Percentiles rank a stretch among this genome's conserved stretches.
These are phyloP conservation scores for Drosophila maculinotata DNA, from an alignment of 2,888 invertebrate genomes.

Conservation along the genomic window DNA sequence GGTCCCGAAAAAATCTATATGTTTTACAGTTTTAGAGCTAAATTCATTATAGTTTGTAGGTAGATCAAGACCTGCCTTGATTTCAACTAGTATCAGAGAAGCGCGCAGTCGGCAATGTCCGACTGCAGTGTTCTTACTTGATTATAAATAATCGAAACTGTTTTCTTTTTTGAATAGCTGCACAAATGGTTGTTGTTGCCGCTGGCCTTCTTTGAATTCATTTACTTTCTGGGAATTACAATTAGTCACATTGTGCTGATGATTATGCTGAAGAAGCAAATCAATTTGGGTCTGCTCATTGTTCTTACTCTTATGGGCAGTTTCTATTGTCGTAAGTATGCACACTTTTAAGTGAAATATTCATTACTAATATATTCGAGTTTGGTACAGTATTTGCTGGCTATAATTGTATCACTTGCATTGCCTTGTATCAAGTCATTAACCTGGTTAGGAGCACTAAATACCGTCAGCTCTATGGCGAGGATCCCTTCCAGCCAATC, in stretches of 20 bases:
- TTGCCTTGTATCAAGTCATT: conserved; percentile 83
- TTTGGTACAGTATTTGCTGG: conserved; percentile 74
- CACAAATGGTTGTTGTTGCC: conserved; percentile 80
- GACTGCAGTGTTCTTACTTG: too few relatives aligned
- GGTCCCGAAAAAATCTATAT: too few relatives aligned
- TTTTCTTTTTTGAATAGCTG: conserved; percentile 58
- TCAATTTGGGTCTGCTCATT: conserved; percentile 79
- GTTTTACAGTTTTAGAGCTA: too few relatives aligned
- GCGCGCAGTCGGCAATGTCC: too few relatives aligned
- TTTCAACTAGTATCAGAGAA: too few relatives aligned
- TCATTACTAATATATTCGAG: too few relatives aligned
- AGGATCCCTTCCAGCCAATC: conserved; percentile 79
- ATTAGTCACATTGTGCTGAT: conserved; percentile 78
- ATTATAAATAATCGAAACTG: background rate
- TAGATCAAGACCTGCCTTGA: too few relatives aligned
- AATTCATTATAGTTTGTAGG: too few relatives aligned
- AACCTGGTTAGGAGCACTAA: conserved; percentile 70
- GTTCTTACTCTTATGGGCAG: conserved; percentile 81
- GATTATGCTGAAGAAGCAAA: conserved; percentile 71
- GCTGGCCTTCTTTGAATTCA: conserved; percentile 72
- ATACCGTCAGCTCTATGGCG: conserved; percentile 81
- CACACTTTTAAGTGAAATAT: background rate
- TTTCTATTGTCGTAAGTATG: conserved; percentile 80
- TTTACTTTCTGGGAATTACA: conserved; percentile 56
- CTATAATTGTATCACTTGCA: conserved; percentile 79